Evolutionary conservation across 2,797 vertebrate genomes (phyloP).

Genomic region (Hyperoplus immaculatus): DNA sequence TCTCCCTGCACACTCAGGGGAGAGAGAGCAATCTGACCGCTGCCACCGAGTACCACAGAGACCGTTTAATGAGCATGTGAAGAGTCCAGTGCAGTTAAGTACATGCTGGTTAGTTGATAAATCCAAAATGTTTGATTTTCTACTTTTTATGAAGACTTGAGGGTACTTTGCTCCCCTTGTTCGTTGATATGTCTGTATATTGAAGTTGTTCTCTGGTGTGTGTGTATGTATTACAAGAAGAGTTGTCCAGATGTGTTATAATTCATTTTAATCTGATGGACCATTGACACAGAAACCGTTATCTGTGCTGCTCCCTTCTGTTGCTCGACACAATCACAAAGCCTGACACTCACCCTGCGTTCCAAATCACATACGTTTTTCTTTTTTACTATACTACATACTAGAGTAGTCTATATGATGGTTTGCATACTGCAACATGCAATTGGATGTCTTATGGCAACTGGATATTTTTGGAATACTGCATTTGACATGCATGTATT

Average conservation of each 20-base stretch:
- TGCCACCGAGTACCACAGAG: constrained; percentile 5
- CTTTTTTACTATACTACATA: too few relatives aligned
- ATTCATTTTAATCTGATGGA: constrained; percentile 44
- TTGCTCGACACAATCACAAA: constrained; percentile 37
- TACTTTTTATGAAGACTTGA: constrained; percentile 35
- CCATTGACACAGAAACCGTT: constrained; percentile 32
- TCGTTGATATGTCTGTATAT: constrained; percentile 47
- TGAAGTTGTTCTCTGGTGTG: constrained; percentile 35
- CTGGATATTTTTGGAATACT: too few relatives aligned
- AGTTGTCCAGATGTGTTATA: constrained; percentile 46
- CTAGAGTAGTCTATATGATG: too few relatives aligned
- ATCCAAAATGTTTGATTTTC: constrained; percentile 33
- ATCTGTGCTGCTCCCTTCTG: constrained; percentile 34
- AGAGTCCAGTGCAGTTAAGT: constrained; percentile 6
- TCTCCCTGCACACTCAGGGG: constrained; percentile 22
- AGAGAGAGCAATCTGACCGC: constrained; percentile 20
- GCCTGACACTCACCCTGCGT: too few relatives aligned
- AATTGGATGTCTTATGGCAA: too few relatives aligned
- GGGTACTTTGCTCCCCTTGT: constrained; percentile 20
- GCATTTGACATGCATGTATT: too few relatives aligned
- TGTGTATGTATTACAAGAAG: constrained; percentile 20
- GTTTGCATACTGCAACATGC: too few relatives aligned
- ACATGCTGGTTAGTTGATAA: constrained; percentile 16
- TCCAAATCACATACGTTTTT: too few relatives aligned
- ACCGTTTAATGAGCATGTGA: constrained; percentile 37